Evolutionary conservation across 2,797 vertebrate species (phyloP).

Genomic region (Cephalopachus bancanus): DNA sequence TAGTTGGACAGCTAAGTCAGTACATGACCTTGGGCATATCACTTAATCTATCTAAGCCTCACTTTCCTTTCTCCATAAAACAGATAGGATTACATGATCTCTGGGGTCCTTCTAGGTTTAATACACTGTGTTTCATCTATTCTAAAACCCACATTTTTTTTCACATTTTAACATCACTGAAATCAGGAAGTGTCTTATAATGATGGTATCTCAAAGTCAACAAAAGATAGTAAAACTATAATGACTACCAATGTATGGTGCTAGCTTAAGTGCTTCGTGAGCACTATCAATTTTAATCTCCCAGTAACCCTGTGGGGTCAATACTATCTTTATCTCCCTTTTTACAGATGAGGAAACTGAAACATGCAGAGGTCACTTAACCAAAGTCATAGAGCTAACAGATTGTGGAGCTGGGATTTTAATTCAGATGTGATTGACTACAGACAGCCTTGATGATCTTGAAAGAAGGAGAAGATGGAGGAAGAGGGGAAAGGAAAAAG

Average conservation of each 20-base stretch:
- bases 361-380: neutral
- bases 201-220: neutral
- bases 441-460: neutral
- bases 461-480: neutral
- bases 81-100: neutral
- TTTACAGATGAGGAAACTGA: neutral
- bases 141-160: neutral
- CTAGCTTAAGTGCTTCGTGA: accelerated
- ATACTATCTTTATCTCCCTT: neutral
- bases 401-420: neutral
- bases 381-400: neutral
- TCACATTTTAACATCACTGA: neutral
- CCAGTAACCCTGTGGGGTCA: neutral
- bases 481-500: neutral
- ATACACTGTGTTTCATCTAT: neutral
- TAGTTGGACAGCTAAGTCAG: neutral
- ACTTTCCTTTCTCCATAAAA: slow-evolving; percentile 26
- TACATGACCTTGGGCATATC: neutral
- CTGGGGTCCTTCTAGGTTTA: neutral
- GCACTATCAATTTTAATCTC: neutral
- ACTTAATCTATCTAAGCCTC: neutral
- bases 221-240: neutral
- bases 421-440: neutral
- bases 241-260: neutral
- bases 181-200: neutral